Conservation (phyloP, 2,888 invertebrate species). For the Acleris cristana region DNA sequence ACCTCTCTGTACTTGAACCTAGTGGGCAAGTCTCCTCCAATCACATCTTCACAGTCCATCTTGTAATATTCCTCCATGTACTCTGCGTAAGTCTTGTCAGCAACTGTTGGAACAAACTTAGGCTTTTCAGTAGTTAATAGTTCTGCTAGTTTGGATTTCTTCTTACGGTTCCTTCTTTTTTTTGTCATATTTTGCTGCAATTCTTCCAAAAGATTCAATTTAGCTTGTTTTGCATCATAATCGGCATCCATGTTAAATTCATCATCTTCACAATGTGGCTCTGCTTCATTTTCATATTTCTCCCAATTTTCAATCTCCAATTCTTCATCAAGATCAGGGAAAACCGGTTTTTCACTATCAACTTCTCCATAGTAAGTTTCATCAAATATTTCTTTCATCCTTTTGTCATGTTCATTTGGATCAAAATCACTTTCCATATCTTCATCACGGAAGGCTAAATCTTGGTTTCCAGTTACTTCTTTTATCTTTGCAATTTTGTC, state of each 20-base stretch:
- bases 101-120: conserved; percentile 88
- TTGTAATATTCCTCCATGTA: conserved; percentile 98
- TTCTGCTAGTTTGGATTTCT: conserved; percentile 90
- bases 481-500: conserved; percentile 94
- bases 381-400: conserved; percentile 94
- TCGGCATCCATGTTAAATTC: conserved; percentile 93
- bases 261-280: conserved; percentile 90
- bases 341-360: conserved; percentile 91
- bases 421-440: conserved; percentile 97
- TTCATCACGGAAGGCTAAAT: conserved; percentile 87
- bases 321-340: conserved; percentile 91
- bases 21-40: conserved; percentile 95
- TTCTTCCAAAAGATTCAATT: conserved; percentile 81
- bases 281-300: conserved; percentile 78
- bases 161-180: conserved; percentile 83
- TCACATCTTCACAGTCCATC: conserved; percentile 97
- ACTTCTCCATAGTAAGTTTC: conserved; percentile 92
- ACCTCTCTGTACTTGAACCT: conserved; percentile 96
- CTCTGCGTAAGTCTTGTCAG: conserved; percentile 89
- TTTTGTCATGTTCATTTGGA: conserved; percentile 92
- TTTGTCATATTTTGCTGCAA: conserved; percentile 81
- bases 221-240: conserved; percentile 85
- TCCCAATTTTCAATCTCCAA: conserved; percentile 89
- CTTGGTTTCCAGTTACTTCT: conserved; percentile 93
- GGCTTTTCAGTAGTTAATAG: conserved; percentile 91